Percentiles rank a stretch among this genome's conserved stretches.
Conservation (phyloP, 2,797 vertebrate species). For the Adrianichthys oophorus region DNA sequence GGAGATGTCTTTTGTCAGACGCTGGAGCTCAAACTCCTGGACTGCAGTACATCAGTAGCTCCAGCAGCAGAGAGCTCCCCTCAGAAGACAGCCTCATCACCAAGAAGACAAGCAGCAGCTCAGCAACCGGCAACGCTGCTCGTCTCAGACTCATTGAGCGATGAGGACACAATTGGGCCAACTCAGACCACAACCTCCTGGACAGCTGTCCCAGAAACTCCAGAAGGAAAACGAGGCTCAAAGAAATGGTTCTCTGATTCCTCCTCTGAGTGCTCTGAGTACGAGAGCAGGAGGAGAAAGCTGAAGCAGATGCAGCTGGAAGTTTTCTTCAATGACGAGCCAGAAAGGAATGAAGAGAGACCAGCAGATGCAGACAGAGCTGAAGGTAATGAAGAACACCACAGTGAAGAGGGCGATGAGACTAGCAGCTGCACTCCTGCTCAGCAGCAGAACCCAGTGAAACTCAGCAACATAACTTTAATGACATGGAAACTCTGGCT, state of each 20-base stretch:
- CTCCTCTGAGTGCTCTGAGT: conserved; percentile 19
- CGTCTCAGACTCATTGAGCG: not conserved
- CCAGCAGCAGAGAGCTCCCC: conserved; percentile 2
- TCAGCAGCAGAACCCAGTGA: not conserved
- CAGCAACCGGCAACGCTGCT: not conserved
- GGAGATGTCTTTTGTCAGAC: conserved; percentile 90
- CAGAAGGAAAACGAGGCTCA: not conserved
- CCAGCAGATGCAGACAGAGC: not conserved
- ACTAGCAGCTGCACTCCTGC: not conserved
- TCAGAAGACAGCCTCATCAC: rapidly evolving
- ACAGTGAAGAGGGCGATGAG: not conserved
- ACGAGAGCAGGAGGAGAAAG: not conserved
- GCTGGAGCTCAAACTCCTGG: conserved; percentile 44
- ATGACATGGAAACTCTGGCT: conserved; percentile 73
- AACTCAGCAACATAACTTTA: conserved; percentile 24
- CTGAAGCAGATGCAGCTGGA: conserved; percentile 8
- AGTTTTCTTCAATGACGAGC: conserved; percentile 33
- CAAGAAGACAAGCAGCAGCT: not conserved
- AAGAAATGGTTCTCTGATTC: not conserved
- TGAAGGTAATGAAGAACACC: not conserved
- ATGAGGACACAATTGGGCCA: not conserved
- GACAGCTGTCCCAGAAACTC: conserved; percentile 31
- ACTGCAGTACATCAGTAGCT: rapidly evolving
- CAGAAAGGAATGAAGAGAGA: not conserved
- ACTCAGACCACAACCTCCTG: not conserved